These are phyloP conservation scores for Torymus texanus DNA, from an alignment of 2,888 invertebrate species.

Conservation along the genomic window DNA sequence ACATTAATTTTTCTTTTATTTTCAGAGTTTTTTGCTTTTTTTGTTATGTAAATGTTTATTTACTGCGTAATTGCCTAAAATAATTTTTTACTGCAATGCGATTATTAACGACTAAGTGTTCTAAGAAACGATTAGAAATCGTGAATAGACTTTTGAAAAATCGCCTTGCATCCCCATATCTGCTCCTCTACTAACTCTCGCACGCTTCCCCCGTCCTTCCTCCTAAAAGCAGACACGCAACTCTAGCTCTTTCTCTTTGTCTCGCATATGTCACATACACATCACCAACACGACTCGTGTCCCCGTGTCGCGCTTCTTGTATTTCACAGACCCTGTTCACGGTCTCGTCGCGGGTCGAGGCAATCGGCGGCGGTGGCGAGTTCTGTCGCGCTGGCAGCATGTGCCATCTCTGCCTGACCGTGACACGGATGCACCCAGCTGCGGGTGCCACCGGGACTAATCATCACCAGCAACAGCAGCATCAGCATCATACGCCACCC, in stretches of 20 bases:
- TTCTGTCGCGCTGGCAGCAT: slow-evolving; percentile 92
- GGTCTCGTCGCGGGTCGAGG: slow-evolving; percentile 86
- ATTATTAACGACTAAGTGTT: too few species aligned
- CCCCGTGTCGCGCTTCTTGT: not conserved
- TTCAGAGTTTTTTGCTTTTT: slow-evolving; percentile 3
- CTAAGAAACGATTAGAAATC: too few species aligned
- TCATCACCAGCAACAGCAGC: slow-evolving; percentile 59
- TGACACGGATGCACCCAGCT: slow-evolving; percentile 76
- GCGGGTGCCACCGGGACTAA: not conserved
- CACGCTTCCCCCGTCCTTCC: too few species aligned
- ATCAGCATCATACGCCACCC: slow-evolving; percentile 62
- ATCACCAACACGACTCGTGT: too few species aligned
- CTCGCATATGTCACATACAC: too few species aligned
- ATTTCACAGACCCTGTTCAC: slow-evolving; percentile 85
- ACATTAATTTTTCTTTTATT: not conserved
- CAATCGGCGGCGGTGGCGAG: slow-evolving; percentile 83
- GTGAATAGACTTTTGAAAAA: too few species aligned
- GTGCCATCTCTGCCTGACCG: slow-evolving; percentile 87
- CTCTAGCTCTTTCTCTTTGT: too few species aligned
- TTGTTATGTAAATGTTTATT: not conserved
- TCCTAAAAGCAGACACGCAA: too few species aligned
- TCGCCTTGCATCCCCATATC: too few species aligned
- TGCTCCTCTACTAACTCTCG: too few species aligned
- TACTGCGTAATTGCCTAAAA: too few species aligned
- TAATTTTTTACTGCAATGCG: too few species aligned